Evolutionary conservation across 2,113 vertebrate species (phyloP), one percentile per base, ranked within the genome.

Genomic region (Todiramphus saurophagus): DNA sequence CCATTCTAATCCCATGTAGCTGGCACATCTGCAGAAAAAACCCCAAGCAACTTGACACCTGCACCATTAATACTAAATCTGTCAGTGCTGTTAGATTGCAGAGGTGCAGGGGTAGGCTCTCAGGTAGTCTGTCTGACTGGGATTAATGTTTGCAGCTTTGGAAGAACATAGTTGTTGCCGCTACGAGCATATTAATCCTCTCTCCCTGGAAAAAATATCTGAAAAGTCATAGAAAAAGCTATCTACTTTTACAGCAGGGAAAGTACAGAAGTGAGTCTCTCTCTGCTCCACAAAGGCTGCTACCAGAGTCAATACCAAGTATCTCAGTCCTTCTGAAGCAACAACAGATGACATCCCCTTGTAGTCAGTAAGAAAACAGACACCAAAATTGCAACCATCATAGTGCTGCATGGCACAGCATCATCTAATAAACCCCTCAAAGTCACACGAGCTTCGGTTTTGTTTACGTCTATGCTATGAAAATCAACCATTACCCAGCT

Each of bases 371-470:
- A 55, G 7, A 58, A 89, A 79, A 24, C 11, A 68, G 44, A 77
- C 20, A 62, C 6, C 15, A 66, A 44, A n/a, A 6, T 51, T 48
- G 13, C 5, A 77, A 21, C 58, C 17, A 87, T 39, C 19, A 39
- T 10, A 62, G 5, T 33, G 25, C 35, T 1, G 1, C 11, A 17
- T 33, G 39, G 35, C 35, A 83, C 4, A 68, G 7, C 16, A 58
- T 20, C 10, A 1, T 18, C 18, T 56, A 77, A 69, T 23, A 80
- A 83, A 91, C 56, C 35, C 50, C 28, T 50, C 7, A 9, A 58
- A 76, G 25, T 50, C 91, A 60, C 0, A 0, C 24, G 4, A 53
- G 3, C 14, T 59, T 2, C 0, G 5, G 5, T 27, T 86, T 85
- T 63, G 30, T 74, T 73, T 35, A 44, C 27, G 5, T 35, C 85